Base-by-base conservation (phyloP, 2,888 invertebrate species). In the Drosophila niveifrons region DNA sequence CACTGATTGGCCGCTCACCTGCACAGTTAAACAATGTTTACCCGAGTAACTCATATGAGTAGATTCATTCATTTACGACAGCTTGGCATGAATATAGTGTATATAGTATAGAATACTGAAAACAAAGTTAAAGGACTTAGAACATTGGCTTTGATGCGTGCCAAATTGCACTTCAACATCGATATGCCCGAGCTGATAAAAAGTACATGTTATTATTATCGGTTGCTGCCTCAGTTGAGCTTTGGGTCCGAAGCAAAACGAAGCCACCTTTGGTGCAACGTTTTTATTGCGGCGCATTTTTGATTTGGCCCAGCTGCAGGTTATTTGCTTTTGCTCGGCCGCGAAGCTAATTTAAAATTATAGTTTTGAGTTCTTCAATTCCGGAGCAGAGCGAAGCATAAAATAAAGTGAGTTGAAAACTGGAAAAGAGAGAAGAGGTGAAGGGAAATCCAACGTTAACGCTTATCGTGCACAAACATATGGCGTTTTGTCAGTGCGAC, bases 161-260 rank as follows among this genome's bases (percentile, higher is more conserved):
- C 53, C 88, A 80, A 86, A 82, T 78, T 72, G 75, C 73, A 73
- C 66, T 73, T 66, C 53, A 67, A 67, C 75, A 83, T 77, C 71
- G 73, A 68, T 72, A 73, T 83, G 76, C 72, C 71, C 87, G 23
- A 68, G 62, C 66, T 65, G 72, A 80, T 83, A 71, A 81, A 81
- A 90, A 90, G 86, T 77, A 81, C 81, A 86, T 89, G 89, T 88
- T 82, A 84, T 87, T 88, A 88, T 88, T 85, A 87, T 89, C 89
- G 88, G 4, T 78, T 85, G 4, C 77, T 85, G 82, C 89, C 89
- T 87, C 82, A 82, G 82, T 78, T 83, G 78, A 80, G 75, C 75
- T 75, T 70, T 72, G 55, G 67, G 55, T 59, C 59, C 61, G 62
- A 52, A 39, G 13, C 2, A 11, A 8, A 3, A 17, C 53, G n/a